A percentile compares a stretch with the other conserved stretches of the same genome.
Conservation (phyloP, 2,888 invertebrate genomes). For the Agrilus biguttatus region DNA sequence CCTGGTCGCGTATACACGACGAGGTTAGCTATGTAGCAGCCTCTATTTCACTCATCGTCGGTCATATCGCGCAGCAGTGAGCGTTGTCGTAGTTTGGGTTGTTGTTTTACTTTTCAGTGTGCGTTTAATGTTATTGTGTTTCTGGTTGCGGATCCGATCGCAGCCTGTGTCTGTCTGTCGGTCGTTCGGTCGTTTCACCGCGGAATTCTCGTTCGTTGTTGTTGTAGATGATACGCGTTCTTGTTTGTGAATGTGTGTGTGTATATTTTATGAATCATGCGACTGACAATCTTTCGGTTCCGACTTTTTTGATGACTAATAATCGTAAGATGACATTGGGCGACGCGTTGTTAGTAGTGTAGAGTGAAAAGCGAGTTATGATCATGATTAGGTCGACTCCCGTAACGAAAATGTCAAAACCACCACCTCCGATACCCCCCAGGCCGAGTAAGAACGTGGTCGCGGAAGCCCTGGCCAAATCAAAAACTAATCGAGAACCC, state of each 20-base stretch:
- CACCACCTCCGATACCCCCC: slow-evolving; percentile 70
- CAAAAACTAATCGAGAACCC: slow-evolving; percentile 15
- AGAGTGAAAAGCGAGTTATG: slow-evolving; percentile 7
- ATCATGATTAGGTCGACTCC: slow-evolving; percentile 22
- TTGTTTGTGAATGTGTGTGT: no score
- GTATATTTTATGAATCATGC: no score
- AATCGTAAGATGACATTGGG: neutral
- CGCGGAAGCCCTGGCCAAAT: slow-evolving; percentile 57
- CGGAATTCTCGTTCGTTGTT: neutral
- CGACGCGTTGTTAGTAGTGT: neutral
- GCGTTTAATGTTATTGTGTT: no score
- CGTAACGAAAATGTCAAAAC: slow-evolving; percentile 27
- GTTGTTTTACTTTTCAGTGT: no score
- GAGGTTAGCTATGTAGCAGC: no score
- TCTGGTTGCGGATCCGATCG: neutral
- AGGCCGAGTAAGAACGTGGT: slow-evolving; percentile 61
- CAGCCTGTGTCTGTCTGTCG: neutral
- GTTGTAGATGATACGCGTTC: neutral
- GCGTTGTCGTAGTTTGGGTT: no score
- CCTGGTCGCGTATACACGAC: no score
- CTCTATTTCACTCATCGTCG: no score
- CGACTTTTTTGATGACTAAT: no score
- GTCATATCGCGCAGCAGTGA: no score
- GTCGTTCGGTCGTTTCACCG: neutral
- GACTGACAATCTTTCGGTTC: no score